A percentile compares a stretch with the other conserved stretches of the same genome.
Conservation (phyloP, 2,888 invertebrate species). For the Eucriotettix oculatus region DNA sequence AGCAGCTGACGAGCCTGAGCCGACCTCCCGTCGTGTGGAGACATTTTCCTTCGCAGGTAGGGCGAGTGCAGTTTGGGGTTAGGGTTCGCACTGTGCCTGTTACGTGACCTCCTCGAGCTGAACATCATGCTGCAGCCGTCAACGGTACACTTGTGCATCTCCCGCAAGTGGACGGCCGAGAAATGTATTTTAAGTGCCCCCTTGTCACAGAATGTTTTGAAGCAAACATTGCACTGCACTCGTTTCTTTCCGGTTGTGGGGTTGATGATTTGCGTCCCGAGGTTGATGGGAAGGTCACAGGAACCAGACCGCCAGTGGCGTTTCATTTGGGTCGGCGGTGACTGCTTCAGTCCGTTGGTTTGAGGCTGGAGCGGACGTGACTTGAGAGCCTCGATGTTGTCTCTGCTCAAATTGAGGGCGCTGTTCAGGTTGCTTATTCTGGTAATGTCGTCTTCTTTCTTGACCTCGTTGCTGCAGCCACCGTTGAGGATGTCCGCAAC, state of each 20-base stretch:
- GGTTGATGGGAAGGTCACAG: constrained; percentile 51
- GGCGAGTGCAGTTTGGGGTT: constrained; percentile 96
- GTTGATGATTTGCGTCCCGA: constrained; percentile 81
- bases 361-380: not conserved
- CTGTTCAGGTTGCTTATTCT: constrained; percentile 42
- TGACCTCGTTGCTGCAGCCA: constrained; percentile 32
- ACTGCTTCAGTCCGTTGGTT: constrained; percentile 14
- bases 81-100: constrained; percentile 94
- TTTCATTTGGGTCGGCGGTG: constrained; percentile 46
- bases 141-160: constrained; percentile 99
- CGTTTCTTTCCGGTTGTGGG: constrained; percentile 90
- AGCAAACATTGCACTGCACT: constrained; percentile 93
- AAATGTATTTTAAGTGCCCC: constrained; percentile 98
- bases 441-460: constrained; percentile 40
- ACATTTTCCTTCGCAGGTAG: constrained; percentile 81
- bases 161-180: constrained; percentile 93
- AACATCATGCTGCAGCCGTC: constrained; percentile 99
- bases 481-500: constrained; percentile 32
- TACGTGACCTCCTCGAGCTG: constrained; percentile 86
- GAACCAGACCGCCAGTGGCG: constrained; percentile 62
- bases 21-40: constrained; percentile 83
- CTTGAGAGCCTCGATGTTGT: constrained; percentile 20
- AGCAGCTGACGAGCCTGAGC: constrained; percentile 66
- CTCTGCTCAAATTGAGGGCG: constrained; percentile 45
- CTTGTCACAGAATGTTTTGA: constrained; percentile 99